A percentile compares a stretch with the other conserved stretches of the same genome.
Conservation (phyloP, 2,113 vertebrate genomes). For the Haemorhous mexicanus region DNA sequence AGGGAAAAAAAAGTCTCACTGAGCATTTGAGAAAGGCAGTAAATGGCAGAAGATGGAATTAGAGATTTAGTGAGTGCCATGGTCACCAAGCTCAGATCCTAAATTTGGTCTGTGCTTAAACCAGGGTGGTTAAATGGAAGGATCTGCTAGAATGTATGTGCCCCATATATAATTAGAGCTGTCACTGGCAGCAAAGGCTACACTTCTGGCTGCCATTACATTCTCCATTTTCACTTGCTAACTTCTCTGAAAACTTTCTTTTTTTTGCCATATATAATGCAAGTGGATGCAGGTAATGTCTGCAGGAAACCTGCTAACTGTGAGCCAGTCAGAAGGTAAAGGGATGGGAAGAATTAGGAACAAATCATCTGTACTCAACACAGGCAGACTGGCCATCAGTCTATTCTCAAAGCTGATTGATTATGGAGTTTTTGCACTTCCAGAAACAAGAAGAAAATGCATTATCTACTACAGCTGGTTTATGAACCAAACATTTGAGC, state of each 20-base stretch:
- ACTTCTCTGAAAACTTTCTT: background rate
- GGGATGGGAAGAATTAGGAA: background rate
- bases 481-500: background rate
- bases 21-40: slow-evolving; percentile 39
- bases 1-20: background rate
- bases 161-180: background rate
- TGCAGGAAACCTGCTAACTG: background rate
- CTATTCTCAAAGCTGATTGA: background rate
- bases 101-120: slow-evolving; percentile 34
- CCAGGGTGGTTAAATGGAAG: slow-evolving; percentile 1
- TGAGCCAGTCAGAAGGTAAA: background rate
- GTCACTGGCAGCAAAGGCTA: background rate
- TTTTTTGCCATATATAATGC: background rate
- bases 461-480: background rate
- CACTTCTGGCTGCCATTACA: background rate
- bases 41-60: slow-evolving; percentile 37
- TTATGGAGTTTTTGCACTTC: background rate
- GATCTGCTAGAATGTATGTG: background rate
- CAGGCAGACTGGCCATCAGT: background rate
- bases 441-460: background rate
- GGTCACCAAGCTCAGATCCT: slow-evolving; percentile 38
- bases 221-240: background rate
- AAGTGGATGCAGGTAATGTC: background rate
- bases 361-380: background rate
- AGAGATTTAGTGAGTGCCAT: background rate